These are phyloP conservation scores for Chironomus tentans DNA, from an alignment of 2,888 invertebrate genomes.

Conservation along the genomic window DNA sequence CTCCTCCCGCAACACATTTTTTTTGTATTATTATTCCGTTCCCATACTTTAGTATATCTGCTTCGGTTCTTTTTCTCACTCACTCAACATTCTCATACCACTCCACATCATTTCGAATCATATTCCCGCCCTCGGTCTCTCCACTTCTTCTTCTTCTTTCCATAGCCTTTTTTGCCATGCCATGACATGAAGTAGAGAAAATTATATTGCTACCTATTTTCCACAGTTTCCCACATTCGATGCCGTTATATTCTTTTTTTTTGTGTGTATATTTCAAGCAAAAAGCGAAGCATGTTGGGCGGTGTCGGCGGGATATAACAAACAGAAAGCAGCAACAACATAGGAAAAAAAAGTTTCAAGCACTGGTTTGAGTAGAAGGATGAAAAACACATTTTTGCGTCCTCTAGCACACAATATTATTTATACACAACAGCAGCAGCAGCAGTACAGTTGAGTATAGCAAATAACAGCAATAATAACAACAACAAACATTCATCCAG, in stretches of 20 bases:
- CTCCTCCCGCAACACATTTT: background rate
- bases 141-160: background rate
- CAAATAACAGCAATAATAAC: no score
- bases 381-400: conserved; percentile 13
- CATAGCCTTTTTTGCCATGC: conserved; percentile 17
- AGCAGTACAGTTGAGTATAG: background rate
- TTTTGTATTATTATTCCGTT: conserved; percentile 9
- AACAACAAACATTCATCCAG: no score
- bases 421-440: conserved; percentile 3
- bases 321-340: background rate
- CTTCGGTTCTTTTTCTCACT: background rate
- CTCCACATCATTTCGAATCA: background rate
- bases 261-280: background rate
- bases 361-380: background rate
- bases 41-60: background rate
- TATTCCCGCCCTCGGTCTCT: background rate
- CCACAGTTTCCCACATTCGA: conserved; percentile 17
- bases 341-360: background rate
- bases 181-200: conserved; percentile 19
- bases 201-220: conserved; percentile 25
- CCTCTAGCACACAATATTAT: conserved; percentile 20
- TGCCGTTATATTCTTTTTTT: background rate
- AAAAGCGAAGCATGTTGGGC: background rate
- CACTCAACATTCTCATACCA: background rate
- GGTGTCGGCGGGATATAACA: background rate